phyloP scores from a whole-genome alignment of 2,888 invertebrate species.

The Tribolium freemani region DNA sequence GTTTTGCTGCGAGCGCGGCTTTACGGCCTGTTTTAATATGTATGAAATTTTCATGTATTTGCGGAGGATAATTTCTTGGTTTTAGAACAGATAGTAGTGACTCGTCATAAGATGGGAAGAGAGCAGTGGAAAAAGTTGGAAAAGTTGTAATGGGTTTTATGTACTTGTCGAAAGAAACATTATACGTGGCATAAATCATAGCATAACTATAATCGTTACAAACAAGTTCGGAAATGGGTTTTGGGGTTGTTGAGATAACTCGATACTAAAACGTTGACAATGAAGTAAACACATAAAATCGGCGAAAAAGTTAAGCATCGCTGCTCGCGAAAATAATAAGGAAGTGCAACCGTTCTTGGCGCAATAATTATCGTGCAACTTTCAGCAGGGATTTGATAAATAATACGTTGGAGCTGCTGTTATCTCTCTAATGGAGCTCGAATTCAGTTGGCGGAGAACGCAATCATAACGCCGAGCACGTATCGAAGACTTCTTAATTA shows the following conservation, averaged over 20 bases:
- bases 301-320: slow-evolving; percentile 1
- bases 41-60: slow-evolving; percentile 45
- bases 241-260: slow-evolving; percentile 17
- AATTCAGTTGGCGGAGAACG: slow-evolving; percentile 34
- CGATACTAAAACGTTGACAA: slow-evolving; percentile 26
- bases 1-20: slow-evolving; percentile 33
- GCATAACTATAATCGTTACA: slow-evolving; percentile 20
- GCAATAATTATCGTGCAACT: slow-evolving; percentile 35
- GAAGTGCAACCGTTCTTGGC: not conserved
- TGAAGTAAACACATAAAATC: slow-evolving; percentile 19
- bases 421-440: slow-evolving; percentile 41
- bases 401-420: slow-evolving; percentile 32
- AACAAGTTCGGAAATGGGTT: slow-evolving; percentile 19
- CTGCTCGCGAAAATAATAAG: not conserved
- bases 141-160: slow-evolving; percentile 35
- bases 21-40: slow-evolving; percentile 51
- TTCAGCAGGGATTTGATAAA: slow-evolving; percentile 38
- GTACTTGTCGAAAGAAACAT: slow-evolving; percentile 33
- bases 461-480: slow-evolving; percentile 43
- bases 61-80: slow-evolving; percentile 30
- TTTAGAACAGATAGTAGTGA: slow-evolving; percentile 16
- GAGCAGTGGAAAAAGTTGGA: not conserved
- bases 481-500: slow-evolving; percentile 43
- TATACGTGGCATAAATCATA: slow-evolving; percentile 14
- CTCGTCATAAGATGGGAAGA: slow-evolving; percentile 19